Percentiles rank a stretch among this genome's conserved stretches.
phyloP scores from a whole-genome alignment of 92 coral and sea anemone species.

The Galaxea fascicularis region DNA sequence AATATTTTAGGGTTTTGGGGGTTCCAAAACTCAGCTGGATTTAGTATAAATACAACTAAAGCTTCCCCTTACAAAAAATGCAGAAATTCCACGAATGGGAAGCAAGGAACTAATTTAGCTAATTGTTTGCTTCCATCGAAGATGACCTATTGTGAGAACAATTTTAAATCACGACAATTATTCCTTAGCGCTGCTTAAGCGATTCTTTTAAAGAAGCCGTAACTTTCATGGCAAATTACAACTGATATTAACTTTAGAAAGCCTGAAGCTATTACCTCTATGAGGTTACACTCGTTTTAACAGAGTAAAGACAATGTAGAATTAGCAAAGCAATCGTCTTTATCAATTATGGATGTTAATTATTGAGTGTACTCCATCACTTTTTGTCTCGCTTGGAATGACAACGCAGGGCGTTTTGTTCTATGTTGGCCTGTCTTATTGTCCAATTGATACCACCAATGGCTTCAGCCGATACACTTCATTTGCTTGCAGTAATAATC shows the following conservation, averaged over 20 bases:
- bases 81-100: slow-evolving; percentile 21
- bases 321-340: slow-evolving; percentile 12
- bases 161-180: not conserved
- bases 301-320: slow-evolving; percentile 6
- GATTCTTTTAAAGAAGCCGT: not conserved
- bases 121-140: slow-evolving; percentile 16
- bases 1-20: not conserved
- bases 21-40: slow-evolving; percentile 21
- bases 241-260: not conserved
- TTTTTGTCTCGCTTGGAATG: slow-evolving; percentile 23
- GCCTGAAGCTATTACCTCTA: not conserved
- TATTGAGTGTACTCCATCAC: not conserved
- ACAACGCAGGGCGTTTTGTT: slow-evolving; percentile 16
- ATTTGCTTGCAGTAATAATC: slow-evolving; percentile 1
- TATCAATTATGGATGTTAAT: slow-evolving; percentile 28
- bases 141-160: not conserved
- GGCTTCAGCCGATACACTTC: slow-evolving; percentile 24
- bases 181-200: no score
- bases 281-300: not conserved
- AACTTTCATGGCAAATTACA: not conserved
- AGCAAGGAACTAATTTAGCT: slow-evolving; percentile 18
- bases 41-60: not conserved
- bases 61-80: not conserved
- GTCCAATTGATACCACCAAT: slow-evolving; percentile 12
- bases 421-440: slow-evolving; percentile 10